phyloP scores from a whole-genome alignment of 2,888 invertebrate species.

The Hyalella azteca region DNA sequence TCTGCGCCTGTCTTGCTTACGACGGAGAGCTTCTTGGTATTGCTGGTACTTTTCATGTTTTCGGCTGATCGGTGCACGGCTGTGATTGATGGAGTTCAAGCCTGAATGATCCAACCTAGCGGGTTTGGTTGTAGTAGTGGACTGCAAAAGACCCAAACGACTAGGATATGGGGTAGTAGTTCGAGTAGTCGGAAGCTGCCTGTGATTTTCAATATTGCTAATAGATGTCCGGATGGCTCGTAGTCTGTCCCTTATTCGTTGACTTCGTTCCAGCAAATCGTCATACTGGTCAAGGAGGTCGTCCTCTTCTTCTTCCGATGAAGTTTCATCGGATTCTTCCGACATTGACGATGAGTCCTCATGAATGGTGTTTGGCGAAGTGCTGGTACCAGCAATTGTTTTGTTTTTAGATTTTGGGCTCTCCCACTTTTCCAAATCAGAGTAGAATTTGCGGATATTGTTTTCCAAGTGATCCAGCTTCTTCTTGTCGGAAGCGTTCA shows the following conservation, averaged over 20 bases:
- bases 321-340: slow-evolving; percentile 10
- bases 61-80: background rate
- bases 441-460: slow-evolving; percentile 29
- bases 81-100: background rate
- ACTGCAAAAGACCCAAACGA: too few relatives aligned
- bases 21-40: background rate
- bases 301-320: slow-evolving; percentile 37
- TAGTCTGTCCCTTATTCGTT: background rate
- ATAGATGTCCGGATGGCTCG: background rate
- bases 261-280: slow-evolving; percentile 27
- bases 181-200: background rate
- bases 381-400: background rate
- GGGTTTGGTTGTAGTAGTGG: background rate
- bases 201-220: slow-evolving; percentile 2
- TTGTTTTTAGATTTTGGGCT: background rate
- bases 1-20: background rate
- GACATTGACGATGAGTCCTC: background rate
- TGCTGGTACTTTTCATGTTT: slow-evolving; percentile 29
- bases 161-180: background rate
- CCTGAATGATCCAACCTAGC: background rate
- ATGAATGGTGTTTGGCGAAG: background rate
- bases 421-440: background rate
- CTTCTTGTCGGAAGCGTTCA: slow-evolving; percentile 14
- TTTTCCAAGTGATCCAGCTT: slow-evolving; percentile 9
- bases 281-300: slow-evolving; percentile 16